Evolutionary conservation across 2,888 invertebrate species (phyloP).

Genomic region (Lasioglossum pauxillum): DNA sequence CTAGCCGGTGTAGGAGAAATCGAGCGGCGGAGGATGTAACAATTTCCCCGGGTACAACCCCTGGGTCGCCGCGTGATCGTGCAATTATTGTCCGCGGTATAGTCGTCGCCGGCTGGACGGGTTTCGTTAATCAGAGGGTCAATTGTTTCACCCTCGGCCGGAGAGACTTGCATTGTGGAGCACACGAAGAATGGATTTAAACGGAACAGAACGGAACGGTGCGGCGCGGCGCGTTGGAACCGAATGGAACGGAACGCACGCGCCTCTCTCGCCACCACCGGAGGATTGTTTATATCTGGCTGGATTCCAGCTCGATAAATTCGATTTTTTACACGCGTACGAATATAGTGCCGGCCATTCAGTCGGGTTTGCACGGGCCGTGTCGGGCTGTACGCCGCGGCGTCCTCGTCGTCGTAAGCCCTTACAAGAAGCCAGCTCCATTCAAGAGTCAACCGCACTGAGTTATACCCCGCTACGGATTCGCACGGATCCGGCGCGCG

Average conservation of each 20-base stretch:
- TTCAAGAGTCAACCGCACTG: conserved; percentile 77
- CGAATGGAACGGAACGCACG: conserved; percentile 47
- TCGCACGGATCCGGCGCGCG: conserved; percentile 60
- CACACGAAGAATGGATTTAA: not conserved
- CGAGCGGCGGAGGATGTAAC: conserved; percentile 51
- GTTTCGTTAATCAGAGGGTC: conserved; percentile 65
- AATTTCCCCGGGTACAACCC: conserved; percentile 58
- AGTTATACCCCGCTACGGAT: conserved; percentile 73
- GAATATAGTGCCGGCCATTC: conserved; percentile 78
- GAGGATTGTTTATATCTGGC: conserved; percentile 72
- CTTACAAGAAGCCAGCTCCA: conserved; percentile 71
- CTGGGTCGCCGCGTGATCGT: conserved; percentile 43
- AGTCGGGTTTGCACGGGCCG: conserved; percentile 62
- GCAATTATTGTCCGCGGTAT: conserved; percentile 60
- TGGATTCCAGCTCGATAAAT: conserved; percentile 75
- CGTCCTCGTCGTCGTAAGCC: conserved; percentile 51
- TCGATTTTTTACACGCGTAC: conserved; percentile 72
- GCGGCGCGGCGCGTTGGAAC: not conserved
- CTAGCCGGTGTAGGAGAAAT: conserved; percentile 18
- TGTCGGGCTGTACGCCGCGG: conserved; percentile 41
- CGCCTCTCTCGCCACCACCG: conserved; percentile 29
- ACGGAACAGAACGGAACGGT: not conserved
- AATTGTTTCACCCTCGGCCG: conserved; percentile 60
- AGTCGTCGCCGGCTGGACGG: conserved; percentile 11
- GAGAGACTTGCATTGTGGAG: conserved; percentile 13